A percentile compares a stretch with the other conserved stretches of the same genome.
Conservation (phyloP, 2,797 vertebrate species). For the Lepilemur septentrionalis region DNA sequence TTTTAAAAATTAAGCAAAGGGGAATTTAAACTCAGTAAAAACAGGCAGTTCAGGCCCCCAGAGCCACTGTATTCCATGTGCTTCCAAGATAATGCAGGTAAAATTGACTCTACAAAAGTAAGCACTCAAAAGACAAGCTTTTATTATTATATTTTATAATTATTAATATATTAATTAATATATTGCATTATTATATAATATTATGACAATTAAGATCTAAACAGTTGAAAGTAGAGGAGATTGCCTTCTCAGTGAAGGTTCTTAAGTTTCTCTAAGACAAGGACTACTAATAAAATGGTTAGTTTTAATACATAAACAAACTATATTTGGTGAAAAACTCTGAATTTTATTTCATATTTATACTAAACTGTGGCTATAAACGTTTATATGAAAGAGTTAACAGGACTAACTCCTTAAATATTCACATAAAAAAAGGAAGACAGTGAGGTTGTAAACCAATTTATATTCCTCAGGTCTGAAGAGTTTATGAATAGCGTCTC, state of each 20-base stretch:
- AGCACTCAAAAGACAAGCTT: not conserved
- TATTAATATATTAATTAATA: too few species aligned
- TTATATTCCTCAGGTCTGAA: not conserved
- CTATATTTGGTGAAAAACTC: not conserved
- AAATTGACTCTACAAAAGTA: not conserved
- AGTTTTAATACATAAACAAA: not conserved
- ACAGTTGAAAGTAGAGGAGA: not conserved
- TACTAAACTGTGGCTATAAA: not conserved
- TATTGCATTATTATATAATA: not conserved
- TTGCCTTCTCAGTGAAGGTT: not conserved
- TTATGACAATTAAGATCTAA: not conserved
- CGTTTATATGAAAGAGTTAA: not conserved
- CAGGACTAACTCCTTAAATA: not conserved
- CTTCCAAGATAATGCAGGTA: not conserved
- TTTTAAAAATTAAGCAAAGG: not conserved
- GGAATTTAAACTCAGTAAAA: not conserved
- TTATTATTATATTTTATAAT: not conserved
- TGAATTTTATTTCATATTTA: not conserved
- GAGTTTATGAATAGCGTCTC: not conserved
- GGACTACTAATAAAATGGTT: not conserved
- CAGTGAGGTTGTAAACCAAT: not conserved
- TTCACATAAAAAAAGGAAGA: not conserved
- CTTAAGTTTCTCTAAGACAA: not conserved
- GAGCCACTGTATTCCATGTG: fast-evolving
- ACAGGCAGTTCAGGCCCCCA: fast-evolving